phyloP scores from a whole-genome alignment of 2,113 vertebrate genomes.

The Cyanoderma ruficeps region DNA sequence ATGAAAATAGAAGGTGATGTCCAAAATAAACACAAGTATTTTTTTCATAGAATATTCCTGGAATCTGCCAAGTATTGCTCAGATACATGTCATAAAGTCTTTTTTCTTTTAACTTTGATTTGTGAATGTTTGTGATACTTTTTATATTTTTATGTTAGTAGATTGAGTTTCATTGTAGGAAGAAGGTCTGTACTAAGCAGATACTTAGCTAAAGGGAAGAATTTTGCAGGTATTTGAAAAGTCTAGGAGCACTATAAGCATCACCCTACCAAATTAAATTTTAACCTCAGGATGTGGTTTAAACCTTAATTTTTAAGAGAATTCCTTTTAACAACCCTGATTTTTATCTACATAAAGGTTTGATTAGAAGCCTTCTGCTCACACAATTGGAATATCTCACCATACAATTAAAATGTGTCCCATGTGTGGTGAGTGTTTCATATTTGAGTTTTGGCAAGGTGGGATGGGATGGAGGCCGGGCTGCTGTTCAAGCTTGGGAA shows the following conservation, averaged over 20 bases:
- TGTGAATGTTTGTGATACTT: not conserved
- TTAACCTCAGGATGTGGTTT: not conserved
- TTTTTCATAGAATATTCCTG: not conserved
- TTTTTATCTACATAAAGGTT: not conserved
- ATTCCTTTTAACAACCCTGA: not conserved
- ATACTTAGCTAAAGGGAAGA: not conserved
- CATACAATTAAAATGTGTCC: not conserved
- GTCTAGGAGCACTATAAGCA: not conserved
- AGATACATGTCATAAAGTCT: not conserved
- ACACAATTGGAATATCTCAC: not conserved
- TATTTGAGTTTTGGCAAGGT: not conserved
- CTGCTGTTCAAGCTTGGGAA: not conserved
- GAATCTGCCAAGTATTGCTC: not conserved
- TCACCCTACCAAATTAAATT: not conserved
- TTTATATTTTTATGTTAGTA: not conserved
- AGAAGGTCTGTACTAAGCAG: not conserved
- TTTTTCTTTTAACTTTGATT: not conserved
- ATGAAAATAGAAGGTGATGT: not conserved
- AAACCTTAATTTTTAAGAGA: not conserved
- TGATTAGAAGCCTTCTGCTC: not conserved
- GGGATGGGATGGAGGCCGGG: not conserved
- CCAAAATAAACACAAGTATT: not conserved
- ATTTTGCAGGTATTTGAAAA: not conserved
- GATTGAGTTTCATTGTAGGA: not conserved
- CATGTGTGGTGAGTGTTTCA: rapidly evolving